Conservation (phyloP, 2,888 invertebrate genomes). For the Volucella zonaria region DNA sequence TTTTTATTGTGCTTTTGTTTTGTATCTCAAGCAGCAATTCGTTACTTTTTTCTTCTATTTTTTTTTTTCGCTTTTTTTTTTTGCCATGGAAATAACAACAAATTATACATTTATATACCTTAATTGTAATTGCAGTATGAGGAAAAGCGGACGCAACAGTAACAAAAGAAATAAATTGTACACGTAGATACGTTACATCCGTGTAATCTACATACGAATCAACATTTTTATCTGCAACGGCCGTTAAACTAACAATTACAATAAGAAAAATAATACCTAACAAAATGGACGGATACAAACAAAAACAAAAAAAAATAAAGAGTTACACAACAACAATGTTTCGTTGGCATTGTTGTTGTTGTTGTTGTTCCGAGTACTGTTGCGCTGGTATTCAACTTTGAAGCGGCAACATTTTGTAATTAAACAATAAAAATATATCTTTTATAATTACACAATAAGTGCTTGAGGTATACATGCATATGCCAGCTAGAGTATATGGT, state of each 20-base stretch:
- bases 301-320: conserved; percentile 34
- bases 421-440: conserved; percentile 70
- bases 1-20: conserved; percentile 34
- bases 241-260: conserved; percentile 72
- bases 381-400: conserved; percentile 39
- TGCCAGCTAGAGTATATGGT: conserved; percentile 50
- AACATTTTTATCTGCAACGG: conserved; percentile 72
- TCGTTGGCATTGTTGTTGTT: conserved; percentile 28
- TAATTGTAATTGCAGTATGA: conserved; percentile 69
- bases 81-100: conserved; percentile 66
- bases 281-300: conserved; percentile 57
- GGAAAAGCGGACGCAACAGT: conserved; percentile 51
- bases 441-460: conserved; percentile 63
- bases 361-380: conserved; percentile 20
- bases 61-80: conserved; percentile 39
- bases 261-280: conserved; percentile 61
- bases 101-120: conserved; percentile 70
- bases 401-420: conserved; percentile 69
- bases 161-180: conserved; percentile 62
- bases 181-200: conserved; percentile 63
- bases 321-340: conserved; percentile 54
- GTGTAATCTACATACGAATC: conserved; percentile 72
- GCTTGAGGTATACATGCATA: conserved; percentile 29
- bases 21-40: conserved; percentile 64
- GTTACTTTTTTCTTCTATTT: conserved; percentile 9